phyloP scores from a whole-genome alignment of 2,113 vertebrate genomes.

The Poicephalus gulielmi region DNA sequence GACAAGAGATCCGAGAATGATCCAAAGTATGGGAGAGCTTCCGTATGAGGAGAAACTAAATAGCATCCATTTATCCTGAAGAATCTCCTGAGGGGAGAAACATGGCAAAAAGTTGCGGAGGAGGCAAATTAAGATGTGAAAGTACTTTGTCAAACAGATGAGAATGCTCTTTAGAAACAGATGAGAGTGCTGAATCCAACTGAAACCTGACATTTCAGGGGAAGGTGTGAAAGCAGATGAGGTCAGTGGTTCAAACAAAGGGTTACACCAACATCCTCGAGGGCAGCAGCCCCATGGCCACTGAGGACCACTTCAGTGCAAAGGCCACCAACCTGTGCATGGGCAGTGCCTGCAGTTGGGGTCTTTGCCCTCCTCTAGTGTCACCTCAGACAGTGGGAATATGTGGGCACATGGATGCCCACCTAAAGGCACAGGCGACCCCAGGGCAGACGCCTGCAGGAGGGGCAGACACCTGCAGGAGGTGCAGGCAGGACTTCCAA shows the following conservation, averaged over 20 bases:
- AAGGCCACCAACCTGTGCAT: fast-evolving
- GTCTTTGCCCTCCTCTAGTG: background rate
- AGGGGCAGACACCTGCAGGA: fast-evolving
- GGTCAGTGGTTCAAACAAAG: background rate
- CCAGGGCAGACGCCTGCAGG: background rate
- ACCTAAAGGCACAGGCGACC: background rate
- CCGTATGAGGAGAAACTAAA: background rate
- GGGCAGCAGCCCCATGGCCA: background rate
- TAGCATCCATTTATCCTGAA: background rate
- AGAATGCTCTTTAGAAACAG: background rate
- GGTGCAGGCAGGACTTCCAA: fast-evolving
- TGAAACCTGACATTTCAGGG: background rate
- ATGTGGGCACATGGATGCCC: fast-evolving
- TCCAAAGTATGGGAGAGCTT: background rate
- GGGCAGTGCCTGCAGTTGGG: background rate
- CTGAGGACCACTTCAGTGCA: fast-evolving
- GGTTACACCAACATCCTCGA: fast-evolving
- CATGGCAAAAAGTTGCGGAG: background rate
- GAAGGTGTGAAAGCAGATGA: background rate
- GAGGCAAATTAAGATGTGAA: background rate
- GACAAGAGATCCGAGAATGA: background rate
- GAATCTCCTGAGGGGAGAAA: background rate
- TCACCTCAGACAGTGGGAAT: too few relatives aligned
- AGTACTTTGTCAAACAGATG: background rate
- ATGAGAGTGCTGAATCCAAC: background rate